Conservation (phyloP, 2,797 vertebrate genomes). For the Sebastes oblongus region DNA sequence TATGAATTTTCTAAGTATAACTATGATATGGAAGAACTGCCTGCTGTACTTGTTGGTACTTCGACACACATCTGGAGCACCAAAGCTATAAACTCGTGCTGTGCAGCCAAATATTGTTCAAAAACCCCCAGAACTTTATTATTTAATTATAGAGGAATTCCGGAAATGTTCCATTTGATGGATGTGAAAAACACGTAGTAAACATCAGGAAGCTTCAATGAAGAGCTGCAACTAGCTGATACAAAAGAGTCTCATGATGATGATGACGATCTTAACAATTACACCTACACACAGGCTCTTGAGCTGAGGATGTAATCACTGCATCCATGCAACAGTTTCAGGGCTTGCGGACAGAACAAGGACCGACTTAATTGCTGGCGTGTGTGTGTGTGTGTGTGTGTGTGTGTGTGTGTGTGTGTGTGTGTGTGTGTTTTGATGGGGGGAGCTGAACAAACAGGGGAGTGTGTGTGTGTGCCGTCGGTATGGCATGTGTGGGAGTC, state of each 20-base stretch:
- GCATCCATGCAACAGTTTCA: background rate
- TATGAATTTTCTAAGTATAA: too few relatives aligned
- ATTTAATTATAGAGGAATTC: background rate
- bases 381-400: slow-evolving; percentile 51
- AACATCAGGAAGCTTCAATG: background rate
- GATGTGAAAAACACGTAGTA: background rate
- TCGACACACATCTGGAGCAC: background rate
- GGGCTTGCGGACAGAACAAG: background rate
- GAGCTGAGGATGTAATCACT: slow-evolving; percentile 13
- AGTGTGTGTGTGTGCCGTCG: background rate
- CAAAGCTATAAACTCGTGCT: background rate
- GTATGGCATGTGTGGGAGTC: background rate
- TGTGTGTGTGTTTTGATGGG: slow-evolving; percentile 11
- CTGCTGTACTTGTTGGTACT: background rate
- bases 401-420: slow-evolving; percentile 23
- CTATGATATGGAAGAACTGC: too few relatives aligned
- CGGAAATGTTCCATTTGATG: background rate
- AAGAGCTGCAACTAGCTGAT: background rate
- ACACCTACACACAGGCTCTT: background rate
- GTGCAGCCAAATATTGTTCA: background rate
- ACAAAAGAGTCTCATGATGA: background rate
- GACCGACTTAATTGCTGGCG: slow-evolving; percentile 11
- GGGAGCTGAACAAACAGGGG: slow-evolving; percentile 28
- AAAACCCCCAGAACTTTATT: background rate
- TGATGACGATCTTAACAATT: background rate